Evolutionary conservation across 2,113 vertebrate species (phyloP), one percentile per base, ranked within the genome.

Genomic region (Lethenteron camtschaticum): DNA sequence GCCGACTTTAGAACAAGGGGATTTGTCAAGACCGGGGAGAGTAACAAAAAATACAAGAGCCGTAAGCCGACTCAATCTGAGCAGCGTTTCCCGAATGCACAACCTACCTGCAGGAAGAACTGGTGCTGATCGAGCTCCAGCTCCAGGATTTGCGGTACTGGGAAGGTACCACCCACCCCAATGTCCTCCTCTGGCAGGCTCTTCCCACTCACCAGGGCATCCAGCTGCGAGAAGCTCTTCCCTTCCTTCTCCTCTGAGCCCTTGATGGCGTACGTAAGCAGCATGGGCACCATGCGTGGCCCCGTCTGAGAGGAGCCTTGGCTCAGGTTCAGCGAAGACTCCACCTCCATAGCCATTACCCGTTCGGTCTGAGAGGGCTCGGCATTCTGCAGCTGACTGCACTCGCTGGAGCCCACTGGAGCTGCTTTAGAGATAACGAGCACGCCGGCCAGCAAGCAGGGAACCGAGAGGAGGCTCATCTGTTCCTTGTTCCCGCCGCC

Each of bases 41-140:
- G 41, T 41, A 41, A 41, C 41, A 41, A 41, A 41, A 41, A 1
- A 41, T 41, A 41, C 41, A 41, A 41, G 41, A 41, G 41, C 41
- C 41, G 41, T 41, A 41, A 41, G 41, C 41, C 41, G 41, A 41
- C 41, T 41, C 41, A 41, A 41, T 41, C 41, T 41, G 41, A 41
- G 41, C 41, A 41, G 41, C 41, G 41, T 41, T 41, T 41, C 41
- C 41, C 41, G 41, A 41, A 41, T 41, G 41, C 41, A 41, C 41
- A 41, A 41, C 41, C 41, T 41, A 41, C 41, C 41, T 41, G 41
- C 41, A 41, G 5, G 41, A 41, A 41, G 41, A 41, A 41, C 69
- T 96, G 92, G 55, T 99, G 95, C 57, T 85, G 87, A 78, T 99
- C 91, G 69, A 96, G 85, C 77, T 99, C 95, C 92, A 99, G 96